A percentile compares a stretch with the other conserved stretches of the same genome.
Evolutionary conservation across 2,113 vertebrate species (phyloP).

Genomic region (Lampris incognitus): DNA sequence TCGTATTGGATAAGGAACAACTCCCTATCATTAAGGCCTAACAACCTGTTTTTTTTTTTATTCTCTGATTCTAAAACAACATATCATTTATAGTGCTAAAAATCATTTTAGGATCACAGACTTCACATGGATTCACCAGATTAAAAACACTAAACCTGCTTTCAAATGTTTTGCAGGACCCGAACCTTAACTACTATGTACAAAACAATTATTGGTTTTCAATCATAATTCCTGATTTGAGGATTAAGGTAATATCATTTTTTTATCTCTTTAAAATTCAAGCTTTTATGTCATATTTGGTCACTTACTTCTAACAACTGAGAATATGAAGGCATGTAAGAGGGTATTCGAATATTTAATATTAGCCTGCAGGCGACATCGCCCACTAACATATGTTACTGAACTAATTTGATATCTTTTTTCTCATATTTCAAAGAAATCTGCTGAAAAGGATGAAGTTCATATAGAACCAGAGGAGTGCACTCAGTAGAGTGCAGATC

Average conservation of each 20-base stretch:
- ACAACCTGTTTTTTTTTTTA: no score
- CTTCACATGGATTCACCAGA: no score
- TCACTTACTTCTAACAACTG: neutral
- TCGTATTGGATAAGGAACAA: no score
- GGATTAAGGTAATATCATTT: neutral
- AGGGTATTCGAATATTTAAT: slow-evolving; percentile 32
- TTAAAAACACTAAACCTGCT: no score
- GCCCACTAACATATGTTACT: slow-evolving; percentile 15
- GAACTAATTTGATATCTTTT: slow-evolving; percentile 40
- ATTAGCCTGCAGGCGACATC: slow-evolving; percentile 31
- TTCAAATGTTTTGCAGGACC: no score
- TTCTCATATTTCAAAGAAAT: slow-evolving; percentile 11
- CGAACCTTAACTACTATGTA: no score
- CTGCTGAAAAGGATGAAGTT: slow-evolving; percentile 9
- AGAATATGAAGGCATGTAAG: slow-evolving; percentile 18
- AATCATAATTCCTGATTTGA: neutral
- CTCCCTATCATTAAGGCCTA: no score
- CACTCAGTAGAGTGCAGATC: no score
- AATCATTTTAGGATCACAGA: no score
- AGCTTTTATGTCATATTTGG: neutral
- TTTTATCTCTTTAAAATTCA: neutral
- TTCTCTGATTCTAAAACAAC: no score
- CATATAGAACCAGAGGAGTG: neutral
- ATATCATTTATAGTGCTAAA: no score
- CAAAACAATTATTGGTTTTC: no score